Evolutionary conservation across 2,888 invertebrate species (phyloP), one percentile per base, ranked within the genome.

Genomic region (Ctena decussata): DNA sequence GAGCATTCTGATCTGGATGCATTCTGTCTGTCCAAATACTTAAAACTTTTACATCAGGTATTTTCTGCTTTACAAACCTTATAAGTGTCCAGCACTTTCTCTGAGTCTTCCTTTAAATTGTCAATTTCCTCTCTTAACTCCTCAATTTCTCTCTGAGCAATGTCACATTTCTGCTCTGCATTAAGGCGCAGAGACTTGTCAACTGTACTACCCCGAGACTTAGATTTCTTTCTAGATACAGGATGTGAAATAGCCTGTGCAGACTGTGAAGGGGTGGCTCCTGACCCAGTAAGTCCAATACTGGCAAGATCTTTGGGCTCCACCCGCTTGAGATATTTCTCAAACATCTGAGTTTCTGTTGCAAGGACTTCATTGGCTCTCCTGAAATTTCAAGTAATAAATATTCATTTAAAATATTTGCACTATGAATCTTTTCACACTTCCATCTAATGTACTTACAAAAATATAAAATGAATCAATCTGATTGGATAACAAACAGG

Each of bases 81-180:
- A 76, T 93, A 95, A 41, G 92, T 94, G 85, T 95, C 95, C 37
- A 96, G 80, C 71, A 95, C 91, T 90, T 95, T 95, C 77, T 96
- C 95, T 60, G 95, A 95, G 30, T 95, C 95, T 44, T 95, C 95
- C 75, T 94, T 93, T 72, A 94, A 82, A 77, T 92, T 93, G 44
- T 94, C 93, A 76, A 95, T 94, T 69, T 95, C 95, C 73, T 95
- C 94, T 79, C 93, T 90, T 6, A 95, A 89, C 82, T 95, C 95
- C 85, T 96, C 96, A 49, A 95, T 94, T 90, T 96, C 96, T 85
- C 95, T 90, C 85, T 95, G 95, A 49, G 96, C 95, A 79, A 96
- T 96, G 78, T 96, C 96, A 92, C 96, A 95, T 89, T 96, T 96
- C 86, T 96, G 96, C 86, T 96, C 96, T 60, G 95, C 94, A 37